Percentiles rank a stretch among this genome's conserved stretches.
Evolutionary conservation across 1,140 invertebrate genomes (phyloP).

Genomic region (Zophobas atratus): DNA sequence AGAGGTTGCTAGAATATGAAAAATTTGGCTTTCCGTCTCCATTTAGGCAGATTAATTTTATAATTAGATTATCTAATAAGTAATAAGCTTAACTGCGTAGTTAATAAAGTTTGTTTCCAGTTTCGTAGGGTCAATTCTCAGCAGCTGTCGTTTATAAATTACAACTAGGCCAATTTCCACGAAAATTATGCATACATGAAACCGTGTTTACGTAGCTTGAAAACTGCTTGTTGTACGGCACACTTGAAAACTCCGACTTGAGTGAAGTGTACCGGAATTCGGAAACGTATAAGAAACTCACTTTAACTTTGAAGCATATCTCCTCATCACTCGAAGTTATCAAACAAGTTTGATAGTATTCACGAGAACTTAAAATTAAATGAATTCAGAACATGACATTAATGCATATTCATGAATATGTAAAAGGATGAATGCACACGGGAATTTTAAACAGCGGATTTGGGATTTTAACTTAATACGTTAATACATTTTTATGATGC

Average conservation of each 20-base stretch:
- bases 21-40: no score
- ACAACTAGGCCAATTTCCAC: conserved; percentile 4
- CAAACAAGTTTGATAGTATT: conserved; percentile 30
- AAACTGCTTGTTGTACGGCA: neutral
- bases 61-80: no score
- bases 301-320: conserved; percentile 31
- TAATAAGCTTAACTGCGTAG: no score
- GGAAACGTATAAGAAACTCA: conserved; percentile 15
- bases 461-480: conserved; percentile 32
- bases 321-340: conserved; percentile 26
- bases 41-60: no score
- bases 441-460: conserved; percentile 37
- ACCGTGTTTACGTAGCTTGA: conserved; percentile 4
- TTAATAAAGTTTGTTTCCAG: no score
- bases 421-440: conserved; percentile 25
- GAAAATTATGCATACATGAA: conserved; percentile 29
- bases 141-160: conserved; percentile 15
- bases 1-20: no score
- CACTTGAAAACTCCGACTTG: neutral
- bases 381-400: conserved; percentile 35
- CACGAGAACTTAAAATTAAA: conserved; percentile 39
- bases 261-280: conserved; percentile 1
- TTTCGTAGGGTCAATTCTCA: neutral
- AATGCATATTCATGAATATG: conserved; percentile 41
- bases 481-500: conserved; percentile 36